phyloP scores from a whole-genome alignment of 2,888 invertebrate species.

The Helobdella robusta region DNA sequence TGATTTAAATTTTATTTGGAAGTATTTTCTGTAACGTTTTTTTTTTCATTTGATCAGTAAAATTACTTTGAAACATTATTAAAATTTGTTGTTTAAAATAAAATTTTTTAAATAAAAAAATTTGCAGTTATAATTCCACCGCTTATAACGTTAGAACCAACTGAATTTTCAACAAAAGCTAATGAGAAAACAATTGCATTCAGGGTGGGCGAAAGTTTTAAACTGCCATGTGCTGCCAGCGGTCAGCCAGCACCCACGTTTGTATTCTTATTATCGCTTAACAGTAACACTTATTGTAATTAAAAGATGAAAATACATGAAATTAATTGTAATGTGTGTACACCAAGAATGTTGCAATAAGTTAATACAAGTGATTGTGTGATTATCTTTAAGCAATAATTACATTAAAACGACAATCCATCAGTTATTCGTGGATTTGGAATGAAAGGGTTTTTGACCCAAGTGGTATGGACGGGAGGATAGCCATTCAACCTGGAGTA shows the following conservation, averaged over 20 bases:
- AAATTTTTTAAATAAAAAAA: not conserved
- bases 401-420: no score
- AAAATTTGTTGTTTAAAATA: not conserved
- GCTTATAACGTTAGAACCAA: constrained; percentile 79
- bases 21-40: no score
- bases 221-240: constrained; percentile 88
- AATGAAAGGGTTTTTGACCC: constrained; percentile 65
- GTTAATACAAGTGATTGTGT: no score
- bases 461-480: constrained; percentile 84
- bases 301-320: not conserved
- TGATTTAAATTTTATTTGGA: no score
- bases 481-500: constrained; percentile 76
- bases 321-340: constrained; percentile 1
- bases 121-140: constrained; percentile 62
- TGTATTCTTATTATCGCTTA: constrained; percentile 46
- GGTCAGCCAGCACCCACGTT: constrained; percentile 89
- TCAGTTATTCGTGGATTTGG: constrained; percentile 36
- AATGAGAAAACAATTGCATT: constrained; percentile 74
- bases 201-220: constrained; percentile 69
- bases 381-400: no score
- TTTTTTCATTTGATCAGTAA: no score
- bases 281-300: not conserved
- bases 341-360: no score
- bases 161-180: constrained; percentile 43
- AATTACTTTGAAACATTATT: no score